phyloP scores from a whole-genome alignment of 2,113 vertebrate species.

The Piprites chloris region DNA sequence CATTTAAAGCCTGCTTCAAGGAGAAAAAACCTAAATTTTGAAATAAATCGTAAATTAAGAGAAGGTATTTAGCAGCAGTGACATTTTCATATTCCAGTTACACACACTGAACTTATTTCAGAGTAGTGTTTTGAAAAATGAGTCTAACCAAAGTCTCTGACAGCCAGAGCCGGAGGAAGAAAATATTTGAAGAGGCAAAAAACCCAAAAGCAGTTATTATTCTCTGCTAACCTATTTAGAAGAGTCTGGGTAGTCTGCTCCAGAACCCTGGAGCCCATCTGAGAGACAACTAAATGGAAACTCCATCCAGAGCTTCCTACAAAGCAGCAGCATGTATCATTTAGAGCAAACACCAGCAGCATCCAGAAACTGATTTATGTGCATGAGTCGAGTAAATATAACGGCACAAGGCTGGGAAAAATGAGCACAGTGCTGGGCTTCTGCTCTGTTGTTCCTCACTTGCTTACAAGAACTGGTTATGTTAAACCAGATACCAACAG shows the following conservation, averaged over 20 bases:
- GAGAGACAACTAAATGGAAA: not conserved
- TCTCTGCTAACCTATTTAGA: not conserved
- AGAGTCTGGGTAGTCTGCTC: not conserved
- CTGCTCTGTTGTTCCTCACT: not conserved
- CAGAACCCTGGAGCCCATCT: not conserved
- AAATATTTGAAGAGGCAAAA: not conserved
- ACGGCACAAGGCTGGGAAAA: not conserved
- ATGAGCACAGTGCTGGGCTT: not conserved
- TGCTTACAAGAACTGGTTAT: not conserved
- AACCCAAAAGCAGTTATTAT: not conserved
- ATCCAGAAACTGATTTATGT: not conserved
- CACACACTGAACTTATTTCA: not conserved
- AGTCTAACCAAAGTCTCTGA: not conserved
- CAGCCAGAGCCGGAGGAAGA: not conserved
- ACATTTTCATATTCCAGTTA: constrained; percentile 35
- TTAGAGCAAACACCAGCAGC: not conserved
- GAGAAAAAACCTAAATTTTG: not conserved
- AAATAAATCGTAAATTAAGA: not conserved
- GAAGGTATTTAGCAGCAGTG: not conserved
- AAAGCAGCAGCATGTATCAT: not conserved
- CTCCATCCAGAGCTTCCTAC: not conserved
- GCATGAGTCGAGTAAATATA: not conserved
- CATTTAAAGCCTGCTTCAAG: not conserved
- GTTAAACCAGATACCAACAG: not conserved
- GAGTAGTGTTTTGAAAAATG: constrained; percentile 13